Percentiles rank a stretch among this genome's conserved stretches.
phyloP scores from a whole-genome alignment of 2,888 invertebrate genomes.

The Neoaliturus tenellus region DNA sequence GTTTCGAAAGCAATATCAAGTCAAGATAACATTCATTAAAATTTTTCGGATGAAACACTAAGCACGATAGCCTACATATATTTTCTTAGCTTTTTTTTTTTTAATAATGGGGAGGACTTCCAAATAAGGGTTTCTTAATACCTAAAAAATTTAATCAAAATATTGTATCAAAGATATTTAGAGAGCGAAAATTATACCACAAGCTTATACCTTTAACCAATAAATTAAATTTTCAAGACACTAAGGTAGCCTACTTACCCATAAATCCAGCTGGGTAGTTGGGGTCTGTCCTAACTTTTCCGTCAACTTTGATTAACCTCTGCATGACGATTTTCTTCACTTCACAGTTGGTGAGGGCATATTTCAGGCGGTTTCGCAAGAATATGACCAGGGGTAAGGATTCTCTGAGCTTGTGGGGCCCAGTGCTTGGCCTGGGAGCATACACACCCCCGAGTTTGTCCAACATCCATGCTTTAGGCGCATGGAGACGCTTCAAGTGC shows the following conservation, averaged over 20 bases:
- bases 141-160: no score
- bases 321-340: conserved; percentile 99
- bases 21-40: no score
- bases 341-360: conserved; percentile 97
- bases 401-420: conserved; percentile 98
- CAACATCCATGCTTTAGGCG: conserved; percentile 99
- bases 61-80: no score
- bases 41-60: no score
- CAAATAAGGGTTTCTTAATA: no score
- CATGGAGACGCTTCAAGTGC: conserved; percentile 99
- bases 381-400: conserved; percentile 98
- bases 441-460: conserved; percentile 99
- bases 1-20: no score
- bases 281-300: conserved; percentile 97
- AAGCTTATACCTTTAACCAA: no score
- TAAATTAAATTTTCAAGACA: no score
- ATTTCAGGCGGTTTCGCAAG: conserved; percentile 97
- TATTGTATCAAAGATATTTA: no score
- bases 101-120: no score
- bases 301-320: conserved; percentile 98
- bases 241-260: conserved; percentile 82
- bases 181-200: no score
- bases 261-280: conserved; percentile 99
- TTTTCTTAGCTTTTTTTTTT: no score
- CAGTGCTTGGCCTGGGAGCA: conserved; percentile 97